These are phyloP conservation scores for Conomelus anceps DNA, from an alignment of 2,888 invertebrate genomes.

Conservation along the genomic window DNA sequence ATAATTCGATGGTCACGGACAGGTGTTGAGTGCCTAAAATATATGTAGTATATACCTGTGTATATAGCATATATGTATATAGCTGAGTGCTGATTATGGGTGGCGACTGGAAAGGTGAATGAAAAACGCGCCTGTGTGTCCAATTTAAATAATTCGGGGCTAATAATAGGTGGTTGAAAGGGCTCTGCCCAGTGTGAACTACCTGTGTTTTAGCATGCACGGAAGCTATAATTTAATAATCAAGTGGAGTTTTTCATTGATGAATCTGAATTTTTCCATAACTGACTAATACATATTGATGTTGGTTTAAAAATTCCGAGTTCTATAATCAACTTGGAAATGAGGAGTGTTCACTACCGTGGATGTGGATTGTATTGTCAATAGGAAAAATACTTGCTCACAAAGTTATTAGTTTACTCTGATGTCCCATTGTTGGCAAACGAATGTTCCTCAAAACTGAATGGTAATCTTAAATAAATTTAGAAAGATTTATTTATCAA, in stretches of 20 bases:
- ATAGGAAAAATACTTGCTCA: neutral
- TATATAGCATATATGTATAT: neutral
- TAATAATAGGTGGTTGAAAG: no score
- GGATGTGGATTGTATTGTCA: neutral
- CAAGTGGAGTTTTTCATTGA: neutral
- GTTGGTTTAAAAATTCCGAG: neutral
- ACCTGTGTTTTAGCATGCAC: neutral
- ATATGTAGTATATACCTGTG: neutral
- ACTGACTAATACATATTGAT: no score
- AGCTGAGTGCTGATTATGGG: neutral
- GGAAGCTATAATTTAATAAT: neutral
- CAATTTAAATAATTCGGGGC: neutral
- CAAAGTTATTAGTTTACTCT: neutral
- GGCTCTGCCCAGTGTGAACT: neutral
- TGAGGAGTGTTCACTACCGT: no score
- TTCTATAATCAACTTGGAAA: neutral
- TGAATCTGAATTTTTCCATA: neutral
- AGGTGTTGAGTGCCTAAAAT: neutral
- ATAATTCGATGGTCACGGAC: neutral
- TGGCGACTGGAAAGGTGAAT: neutral
- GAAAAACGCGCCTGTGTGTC: neutral
- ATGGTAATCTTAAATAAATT: no score
- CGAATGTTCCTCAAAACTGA: no score
- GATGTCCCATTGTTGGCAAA: no score
- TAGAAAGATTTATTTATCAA: no score